Evolutionary conservation across 2,888 invertebrate genomes (phyloP), one percentile per base, ranked within the genome.

Genomic region (Rhagonycha fulva): DNA sequence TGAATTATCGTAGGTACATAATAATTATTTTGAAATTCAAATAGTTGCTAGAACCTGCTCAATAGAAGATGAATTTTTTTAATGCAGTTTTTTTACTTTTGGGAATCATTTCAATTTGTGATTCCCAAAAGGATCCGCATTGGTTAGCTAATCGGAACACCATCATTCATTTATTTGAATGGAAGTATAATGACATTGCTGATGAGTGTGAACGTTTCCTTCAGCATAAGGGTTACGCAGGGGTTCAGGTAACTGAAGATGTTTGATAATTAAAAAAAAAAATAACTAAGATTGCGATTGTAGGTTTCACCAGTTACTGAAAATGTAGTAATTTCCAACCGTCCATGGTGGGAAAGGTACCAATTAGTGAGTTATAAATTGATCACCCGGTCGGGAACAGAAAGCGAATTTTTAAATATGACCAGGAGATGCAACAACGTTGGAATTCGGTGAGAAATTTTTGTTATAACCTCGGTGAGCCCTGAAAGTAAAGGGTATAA

Each of bases 311-410:
- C 95, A 9, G 91, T 93, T 0, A 93, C 91, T 81, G 95, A 95
- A 85, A 94, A 95, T 83, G 86, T 93, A 60, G 88, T 92, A 0
- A 88, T 93, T 62, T 68, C 73, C 10, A 85, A 85, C 3, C 89
- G 94, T 0, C 95, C 96, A 0, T 97, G 97, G 97, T 97, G 93
- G 92, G 96, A 97, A 85, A 89, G 96, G 12, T 96, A 96, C 86
- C 96, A 96, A 86, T 95, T 95, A 0, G 92, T 96, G 62, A 95
- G 95, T 23, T 97, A 96, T 88, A 89, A 90, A 23, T 88, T 96
- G 62, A 84, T 85, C 1, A 95, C 95, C 0, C 90, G 96, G 72
- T 95, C 95, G 26, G 97, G 97, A 60, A 91, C 91, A 78, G 94
- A 94, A 82, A 83, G 87, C 11, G 92, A 94, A 79, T 94, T 97